Percentiles rank a stretch among this genome's conserved stretches.
Conservation (phyloP, 2,888 invertebrate species). For the Auanema freiburgensis region DNA sequence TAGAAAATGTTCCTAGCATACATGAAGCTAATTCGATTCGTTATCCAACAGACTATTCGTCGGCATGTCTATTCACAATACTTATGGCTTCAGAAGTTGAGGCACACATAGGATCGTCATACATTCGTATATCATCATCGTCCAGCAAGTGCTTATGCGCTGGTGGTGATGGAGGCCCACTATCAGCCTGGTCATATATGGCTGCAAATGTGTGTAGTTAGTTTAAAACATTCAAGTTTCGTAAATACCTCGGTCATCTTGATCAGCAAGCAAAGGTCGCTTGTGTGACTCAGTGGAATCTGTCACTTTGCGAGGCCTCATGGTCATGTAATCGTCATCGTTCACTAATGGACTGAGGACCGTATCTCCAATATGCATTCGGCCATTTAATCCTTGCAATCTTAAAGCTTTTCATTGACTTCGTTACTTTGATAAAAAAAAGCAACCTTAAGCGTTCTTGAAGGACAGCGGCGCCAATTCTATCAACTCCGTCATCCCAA, state of each 20-base stretch:
- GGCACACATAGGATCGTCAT: too few relatives aligned
- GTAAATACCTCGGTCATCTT: neutral
- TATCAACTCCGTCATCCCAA: slow-evolving; percentile 19
- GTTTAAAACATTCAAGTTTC: too few relatives aligned
- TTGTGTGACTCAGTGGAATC: slow-evolving; percentile 27
- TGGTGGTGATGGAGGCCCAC: too few relatives aligned
- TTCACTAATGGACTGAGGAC: slow-evolving; percentile 39
- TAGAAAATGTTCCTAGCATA: too few relatives aligned
- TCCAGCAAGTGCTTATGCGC: too few relatives aligned
- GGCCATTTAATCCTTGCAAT: slow-evolving; percentile 20
- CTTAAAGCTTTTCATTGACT: slow-evolving; percentile 9
- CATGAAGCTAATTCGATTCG: too few relatives aligned
- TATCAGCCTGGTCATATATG: too few relatives aligned
- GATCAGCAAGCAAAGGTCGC: slow-evolving; percentile 19
- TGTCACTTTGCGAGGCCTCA: slow-evolving; percentile 50
- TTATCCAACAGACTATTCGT: too few relatives aligned
- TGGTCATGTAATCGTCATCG: slow-evolving; percentile 58
- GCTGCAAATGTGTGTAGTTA: too few relatives aligned
- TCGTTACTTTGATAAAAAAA: slow-evolving; percentile 20
- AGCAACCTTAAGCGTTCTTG: slow-evolving; percentile 14
- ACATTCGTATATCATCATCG: too few relatives aligned
- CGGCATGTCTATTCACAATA: too few relatives aligned
- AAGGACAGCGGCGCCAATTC: slow-evolving; percentile 25
- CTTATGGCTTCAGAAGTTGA: too few relatives aligned
- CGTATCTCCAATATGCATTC: slow-evolving; percentile 36